Base-by-base conservation (phyloP, 2,797 vertebrate species). In the Acomys russatus region DNA sequence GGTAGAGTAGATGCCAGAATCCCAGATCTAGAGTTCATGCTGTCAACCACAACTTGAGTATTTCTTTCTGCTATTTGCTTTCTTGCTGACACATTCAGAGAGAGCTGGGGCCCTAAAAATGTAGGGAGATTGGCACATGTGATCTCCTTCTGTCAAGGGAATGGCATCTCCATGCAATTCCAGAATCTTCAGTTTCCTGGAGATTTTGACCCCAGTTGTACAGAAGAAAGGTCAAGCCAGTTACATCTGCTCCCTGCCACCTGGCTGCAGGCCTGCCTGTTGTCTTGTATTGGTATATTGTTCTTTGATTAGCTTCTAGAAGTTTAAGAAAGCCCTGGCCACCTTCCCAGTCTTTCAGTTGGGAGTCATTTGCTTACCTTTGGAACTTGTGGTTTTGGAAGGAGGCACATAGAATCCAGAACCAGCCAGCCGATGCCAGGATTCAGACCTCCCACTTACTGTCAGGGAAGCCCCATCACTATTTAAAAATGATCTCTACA, bases 271-370 rank as follows among this genome's bases (percentile, higher is more conserved):
- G 44, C 28, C 54, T 30, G 23, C 88, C 73, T 66, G 23, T 23
- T 66, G 44, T 95, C 63, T 44, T 38, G 74, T 90, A 44, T 59
- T 90, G 86, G 44, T 79, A 35, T 25, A 35, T 25, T 77, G 33
- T 77, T 91, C 38, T 88, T 90, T 90, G 77, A 84, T 64, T 95
- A 71, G 49, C 70, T 96, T 94, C 88, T 92, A 90, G 87, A 84
- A 96, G 22, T 77, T 83, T 91, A 95, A 93, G 92, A 61, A 96
- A 91, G 18, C 44, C 79, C 88, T 54, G 90, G 91, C 87, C 35
- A 92, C 86, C 38, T 76, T 95, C 94, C 90, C 11, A 51, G 93
- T 73, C 83, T 84, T 82, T 73, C 89, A 90, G 66, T 56, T 54
- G 90, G 15, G 23, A 95, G 35, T 0, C 0, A 77, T 77, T n/a